Base-by-base conservation (phyloP, 1,140 invertebrate species). In the Scaptomyza montana region DNA sequence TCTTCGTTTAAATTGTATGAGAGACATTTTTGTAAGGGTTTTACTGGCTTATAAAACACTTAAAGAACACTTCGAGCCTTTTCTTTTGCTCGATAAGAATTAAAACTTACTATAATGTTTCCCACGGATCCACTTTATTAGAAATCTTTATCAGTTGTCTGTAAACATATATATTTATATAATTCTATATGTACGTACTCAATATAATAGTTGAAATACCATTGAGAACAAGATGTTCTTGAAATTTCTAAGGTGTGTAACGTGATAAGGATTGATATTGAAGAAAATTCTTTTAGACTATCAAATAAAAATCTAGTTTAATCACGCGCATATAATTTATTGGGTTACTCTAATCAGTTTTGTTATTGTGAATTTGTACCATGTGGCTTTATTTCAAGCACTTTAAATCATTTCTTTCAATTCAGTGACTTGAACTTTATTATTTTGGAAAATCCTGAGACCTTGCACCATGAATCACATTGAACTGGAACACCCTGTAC, bases 261-360 rank as follows among this genome's bases (percentile, higher is more conserved):
- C 1, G 0, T n/a, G 68, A 71, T 71, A 45, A 66, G 54, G 36
- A 59, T 66, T 49, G 54, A 45, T 63, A 65, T n/a, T 56, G 54
- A 56, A 57, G 46, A 57, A 1, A 71, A 47, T 39, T 7, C 10
- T 12, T 13, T 16, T 10, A 51, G 28, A 57, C 13, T 65, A 51
- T 39, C 45, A 9, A 36, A 73, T 73, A 16, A 60, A 67, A 66
- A 61, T 71, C 39, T 51, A 39, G 39, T 43, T 57, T 65, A 66
- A 66, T 60, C 64, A 33, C 13, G 33, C 7, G n/a, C 9, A 46
- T 45, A 61, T 74, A 68, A 74, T 74, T 74, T 68, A 68, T 62
- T 74, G 45, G 65, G 62, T 61, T 73, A 61, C 12, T 54, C 12
- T 41, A 47, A 61, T 68, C 55, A 60, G n/a, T 33, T 10, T 28